Conservation (phyloP, 2,797 vertebrate species). For the Bradypodion ventrale region DNA sequence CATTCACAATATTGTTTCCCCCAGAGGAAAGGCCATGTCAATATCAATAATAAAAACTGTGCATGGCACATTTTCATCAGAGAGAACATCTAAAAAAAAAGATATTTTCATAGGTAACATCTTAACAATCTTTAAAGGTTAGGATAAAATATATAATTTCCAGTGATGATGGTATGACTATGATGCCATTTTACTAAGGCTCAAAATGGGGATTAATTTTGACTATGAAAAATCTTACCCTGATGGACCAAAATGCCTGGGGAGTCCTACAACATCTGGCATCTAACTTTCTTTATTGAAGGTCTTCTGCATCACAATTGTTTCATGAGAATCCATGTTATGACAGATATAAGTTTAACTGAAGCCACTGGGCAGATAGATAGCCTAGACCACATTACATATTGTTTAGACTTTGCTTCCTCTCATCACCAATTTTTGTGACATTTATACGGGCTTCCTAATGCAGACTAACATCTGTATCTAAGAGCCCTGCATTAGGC, state of each 20-base stretch:
- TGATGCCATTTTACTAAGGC: background rate
- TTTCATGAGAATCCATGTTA: constrained; percentile 3
- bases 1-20: background rate
- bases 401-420: background rate
- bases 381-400: background rate
- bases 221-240: background rate
- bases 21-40: background rate
- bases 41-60: background rate
- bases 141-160: background rate
- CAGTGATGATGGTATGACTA: background rate
- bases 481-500: background rate
- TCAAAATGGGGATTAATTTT: background rate
- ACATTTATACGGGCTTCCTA: background rate
- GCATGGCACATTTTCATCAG: background rate
- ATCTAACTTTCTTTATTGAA: background rate
- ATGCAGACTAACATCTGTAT: background rate
- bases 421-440: background rate
- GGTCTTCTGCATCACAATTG: background rate
- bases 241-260: background rate
- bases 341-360: background rate
- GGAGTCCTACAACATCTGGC: background rate
- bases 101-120: background rate
- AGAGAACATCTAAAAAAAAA: background rate
- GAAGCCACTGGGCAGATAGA: background rate
- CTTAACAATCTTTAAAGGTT: background rate